Evolutionary conservation across 2,797 vertebrate species (phyloP).

Genomic region (Chiroxiphia lanceolata): DNA sequence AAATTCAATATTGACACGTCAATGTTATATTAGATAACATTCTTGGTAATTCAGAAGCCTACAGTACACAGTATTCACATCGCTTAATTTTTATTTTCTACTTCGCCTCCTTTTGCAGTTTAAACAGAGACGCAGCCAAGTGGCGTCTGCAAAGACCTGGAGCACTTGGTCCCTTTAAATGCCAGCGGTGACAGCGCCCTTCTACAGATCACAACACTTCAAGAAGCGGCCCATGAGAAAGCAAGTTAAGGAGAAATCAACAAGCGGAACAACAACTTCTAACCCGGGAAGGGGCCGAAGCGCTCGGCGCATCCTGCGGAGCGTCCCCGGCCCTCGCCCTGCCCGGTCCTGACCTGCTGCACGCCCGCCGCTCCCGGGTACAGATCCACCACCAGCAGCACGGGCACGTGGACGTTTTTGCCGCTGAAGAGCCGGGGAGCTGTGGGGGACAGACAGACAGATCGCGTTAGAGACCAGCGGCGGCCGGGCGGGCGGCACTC

Average conservation of each 20-base stretch:
- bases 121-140: not conserved
- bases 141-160: rapidly evolving
- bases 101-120: not conserved
- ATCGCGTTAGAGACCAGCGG: not conserved
- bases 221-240: not conserved
- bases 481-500: not conserved
- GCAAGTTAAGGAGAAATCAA: not conserved
- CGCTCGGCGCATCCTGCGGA: not conserved
- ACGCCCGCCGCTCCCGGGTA: slow-evolving; percentile 80
- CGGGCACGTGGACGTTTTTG: slow-evolving; percentile 83
- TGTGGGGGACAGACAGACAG: slow-evolving; percentile 15
- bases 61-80: too few relatives aligned
- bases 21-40: not conserved
- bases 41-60: not conserved
- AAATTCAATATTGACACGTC: rapidly evolving
- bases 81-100: not conserved
- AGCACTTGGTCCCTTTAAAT: not conserved
- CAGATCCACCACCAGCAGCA: slow-evolving; percentile 84
- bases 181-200: not conserved
- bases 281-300: not conserved
- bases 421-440: slow-evolving; percentile 85
- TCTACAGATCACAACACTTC: not conserved
- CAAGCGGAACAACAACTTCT: not conserved
- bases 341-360: slow-evolving; percentile 84
- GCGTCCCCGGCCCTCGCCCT: not conserved